Evolutionary conservation across 2,113 vertebrate genomes (phyloP), one percentile per base, ranked within the genome.

Genomic region (Malurus cyaneus): DNA sequence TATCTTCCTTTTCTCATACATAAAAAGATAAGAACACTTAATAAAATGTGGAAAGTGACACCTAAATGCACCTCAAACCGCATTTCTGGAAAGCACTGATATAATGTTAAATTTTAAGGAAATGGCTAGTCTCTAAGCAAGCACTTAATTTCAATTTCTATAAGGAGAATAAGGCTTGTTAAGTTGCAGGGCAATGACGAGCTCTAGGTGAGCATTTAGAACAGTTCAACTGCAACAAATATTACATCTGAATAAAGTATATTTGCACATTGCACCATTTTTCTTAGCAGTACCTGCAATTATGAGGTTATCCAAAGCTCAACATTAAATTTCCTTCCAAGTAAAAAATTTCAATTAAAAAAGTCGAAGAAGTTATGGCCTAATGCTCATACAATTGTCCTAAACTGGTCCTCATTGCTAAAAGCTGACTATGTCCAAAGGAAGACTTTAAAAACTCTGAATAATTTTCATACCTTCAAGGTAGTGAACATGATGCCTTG

Each of bases 401-500:
- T 66, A 59, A 53, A 16, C 5, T 77, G 42, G 65, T 32, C 36
- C 32, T n/a, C 34, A 23, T 12, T 76, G 78, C 41, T 49, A 11
- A 79, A 89, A 87, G 44, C 18, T 60, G 26, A 56, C 41, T 56
- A n/a, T 76, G 87, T 71, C 41, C 56, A 60, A 65, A 72, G 24
- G 49, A 69, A 65, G 9, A 11, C 56, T 84, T 89, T 65, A 69
- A 50, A n/a, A 83, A 61, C 2, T 8, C 44, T 29, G 29, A 80
- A 41, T 54, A 88, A 34, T 77, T 69, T 80, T 52, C 86, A 54
- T 95, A 99, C 99, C 98, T 99, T 99, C 46, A 99, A 96, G 12
- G 99, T 99, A 61, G 99, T 99, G 96, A 99, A 99, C 99, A 99
- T 99, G 97, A 99, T 99, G 50, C 99, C 99, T 56, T 99, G 99